These are phyloP conservation scores for Umimayanthus kanabou DNA, from an alignment of 92 coral and sea anemone genomes.

Conservation along the genomic window DNA sequence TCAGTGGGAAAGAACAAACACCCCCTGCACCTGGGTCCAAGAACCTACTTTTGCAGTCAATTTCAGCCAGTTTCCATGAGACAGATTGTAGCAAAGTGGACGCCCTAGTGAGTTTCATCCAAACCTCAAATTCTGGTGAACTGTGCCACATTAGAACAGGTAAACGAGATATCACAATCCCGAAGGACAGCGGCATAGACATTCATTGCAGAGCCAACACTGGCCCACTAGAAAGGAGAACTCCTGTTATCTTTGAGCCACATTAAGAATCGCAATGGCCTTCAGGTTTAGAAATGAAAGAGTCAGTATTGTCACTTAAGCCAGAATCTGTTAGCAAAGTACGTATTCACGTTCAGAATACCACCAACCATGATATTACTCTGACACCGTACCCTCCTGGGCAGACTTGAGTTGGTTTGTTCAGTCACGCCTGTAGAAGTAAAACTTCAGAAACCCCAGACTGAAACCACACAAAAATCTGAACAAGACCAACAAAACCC, in stretches of 20 bases:
- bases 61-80: background rate
- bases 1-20: background rate
- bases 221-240: background rate
- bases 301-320: background rate
- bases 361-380: conserved; percentile 36
- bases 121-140: conserved; percentile 21
- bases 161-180: background rate
- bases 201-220: conserved; percentile 7
- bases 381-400: conserved; percentile 49
- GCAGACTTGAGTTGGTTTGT: conserved; percentile 48
- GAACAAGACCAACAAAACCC: background rate
- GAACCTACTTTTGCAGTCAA: conserved; percentile 17
- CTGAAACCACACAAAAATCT: background rate
- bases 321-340: conserved; percentile 25
- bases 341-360: conserved; percentile 42
- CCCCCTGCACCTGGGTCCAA: conserved; percentile 21
- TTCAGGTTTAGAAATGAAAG: conserved; percentile 4
- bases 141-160: conserved; percentile 32
- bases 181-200: conserved; percentile 12
- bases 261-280: conserved; percentile 18
- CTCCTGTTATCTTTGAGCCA: conserved; percentile 27
- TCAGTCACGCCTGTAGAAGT: conserved; percentile 56
- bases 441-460: conserved; percentile 19
- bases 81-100: conserved; percentile 1
- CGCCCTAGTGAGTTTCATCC: conserved; percentile 12